These are phyloP conservation scores for Oligia strigilis DNA, from an alignment of 2,888 invertebrate genomes.

Conservation along the genomic window DNA sequence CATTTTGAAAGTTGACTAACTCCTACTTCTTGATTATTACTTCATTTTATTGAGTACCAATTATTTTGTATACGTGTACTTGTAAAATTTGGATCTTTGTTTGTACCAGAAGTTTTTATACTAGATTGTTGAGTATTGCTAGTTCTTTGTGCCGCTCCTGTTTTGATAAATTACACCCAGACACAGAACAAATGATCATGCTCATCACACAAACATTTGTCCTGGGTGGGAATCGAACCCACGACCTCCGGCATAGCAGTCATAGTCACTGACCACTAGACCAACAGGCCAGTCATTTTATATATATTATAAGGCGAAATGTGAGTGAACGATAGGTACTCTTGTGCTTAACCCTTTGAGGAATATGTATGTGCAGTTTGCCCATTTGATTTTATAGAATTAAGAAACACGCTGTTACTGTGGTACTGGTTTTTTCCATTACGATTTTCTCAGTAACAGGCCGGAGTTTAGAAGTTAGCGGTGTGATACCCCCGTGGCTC, in stretches of 20 bases:
- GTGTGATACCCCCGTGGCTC: not conserved
- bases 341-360: no score
- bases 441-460: not conserved
- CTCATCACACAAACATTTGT: no score
- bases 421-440: no score
- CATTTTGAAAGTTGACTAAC: constrained; percentile 77
- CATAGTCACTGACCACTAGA: no score
- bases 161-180: no score
- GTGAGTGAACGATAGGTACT: no score
- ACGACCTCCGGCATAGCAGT: no score
- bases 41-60: constrained; percentile 45
- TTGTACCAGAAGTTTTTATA: constrained; percentile 7
- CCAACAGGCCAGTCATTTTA: no score
- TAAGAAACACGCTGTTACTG: not conserved
- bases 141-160: not conserved
- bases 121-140: not conserved
- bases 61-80: constrained; percentile 32
- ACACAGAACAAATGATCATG: no score
- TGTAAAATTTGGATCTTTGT: not conserved
- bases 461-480: not conserved
- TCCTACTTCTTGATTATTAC: constrained; percentile 52
- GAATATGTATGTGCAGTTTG: no score
- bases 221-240: no score
- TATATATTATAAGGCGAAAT: no score
- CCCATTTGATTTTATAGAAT: not conserved